phyloP scores from a whole-genome alignment of 2,113 vertebrate genomes.

The Probosciger aterrimus region DNA sequence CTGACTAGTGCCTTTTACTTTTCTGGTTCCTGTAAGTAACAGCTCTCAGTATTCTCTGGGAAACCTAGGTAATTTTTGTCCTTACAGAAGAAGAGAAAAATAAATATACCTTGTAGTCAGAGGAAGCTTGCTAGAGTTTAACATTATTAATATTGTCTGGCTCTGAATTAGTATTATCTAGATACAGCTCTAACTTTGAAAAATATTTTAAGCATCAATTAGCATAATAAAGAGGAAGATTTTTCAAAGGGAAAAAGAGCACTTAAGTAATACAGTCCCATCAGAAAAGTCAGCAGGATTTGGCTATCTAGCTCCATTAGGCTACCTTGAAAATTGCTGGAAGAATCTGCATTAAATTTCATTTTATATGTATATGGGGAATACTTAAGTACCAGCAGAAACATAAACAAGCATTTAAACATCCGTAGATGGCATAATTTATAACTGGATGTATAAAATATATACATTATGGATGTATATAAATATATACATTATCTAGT shows the following conservation, averaged over 20 bases:
- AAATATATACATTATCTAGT: neutral
- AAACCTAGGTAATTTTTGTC: neutral
- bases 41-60: neutral
- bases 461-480: neutral
- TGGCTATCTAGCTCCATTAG: neutral
- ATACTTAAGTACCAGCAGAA: neutral
- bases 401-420: neutral
- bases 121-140: neutral
- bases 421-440: neutral
- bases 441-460: neutral
- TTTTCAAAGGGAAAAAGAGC: constrained; percentile 7
- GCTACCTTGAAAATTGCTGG: neutral
- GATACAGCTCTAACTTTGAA: neutral
- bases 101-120: neutral
- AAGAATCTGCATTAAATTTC: neutral
- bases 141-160: neutral
- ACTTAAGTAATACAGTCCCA: neutral
- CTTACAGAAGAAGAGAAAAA: neutral
- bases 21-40: neutral
- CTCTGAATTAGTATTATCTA: neutral
- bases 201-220: neutral
- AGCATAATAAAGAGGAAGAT: neutral
- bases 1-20: neutral
- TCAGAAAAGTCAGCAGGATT: neutral
- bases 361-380: neutral